Base-by-base conservation (phyloP, 2,113 vertebrate species). In the Siniperca chuatsi region DNA sequence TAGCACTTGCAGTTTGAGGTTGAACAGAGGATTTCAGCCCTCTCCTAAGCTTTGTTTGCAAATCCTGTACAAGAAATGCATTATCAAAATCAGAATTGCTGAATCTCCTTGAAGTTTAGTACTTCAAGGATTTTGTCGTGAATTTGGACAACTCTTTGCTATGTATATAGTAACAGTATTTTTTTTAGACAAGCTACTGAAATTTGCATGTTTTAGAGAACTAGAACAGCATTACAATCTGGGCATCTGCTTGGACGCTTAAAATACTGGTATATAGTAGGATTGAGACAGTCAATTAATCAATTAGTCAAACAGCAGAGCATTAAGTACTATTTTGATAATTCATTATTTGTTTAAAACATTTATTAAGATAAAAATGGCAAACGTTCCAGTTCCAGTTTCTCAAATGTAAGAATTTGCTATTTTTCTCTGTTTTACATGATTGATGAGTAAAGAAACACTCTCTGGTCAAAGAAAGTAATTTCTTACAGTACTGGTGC, bases 1-100 rank as follows among this genome's bases (percentile, higher is more conserved):
- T 42, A 58, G 72, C 58, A 62, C 37, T 37, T 48, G 25, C 79
- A 83, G 67, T 89, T 77, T 80, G 85, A 87, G 79, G 75, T 78
- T 83, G 69, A 86, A 62, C 12, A 2, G 71, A 69, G 55, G 74
- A 81, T 88, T 81, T 79, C 37, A 69, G 60, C 35, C 23, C 37
- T 58, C 25, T 78, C 23, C 40, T 25, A 37, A 64, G 58, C 25
- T 69, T 82, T 83, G 66, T 81, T 88, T 67, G 69, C 15, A 82
- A 77, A 77, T 81, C 61, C 60, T 71, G 23, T 66, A 46, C 21
- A 68, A 65, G 21, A 78, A 83, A 78, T 40, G 42, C 58, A 12
- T 48, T 20, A 25, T 84, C 54, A 85, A 74, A 74, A 54, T 48
- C 61, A 57, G 57, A 58, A 54, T 81, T 40, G 44, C 25, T 72